Conservation (phyloP, 1,140 invertebrate species). For the Onthophagus taurus region DNA sequence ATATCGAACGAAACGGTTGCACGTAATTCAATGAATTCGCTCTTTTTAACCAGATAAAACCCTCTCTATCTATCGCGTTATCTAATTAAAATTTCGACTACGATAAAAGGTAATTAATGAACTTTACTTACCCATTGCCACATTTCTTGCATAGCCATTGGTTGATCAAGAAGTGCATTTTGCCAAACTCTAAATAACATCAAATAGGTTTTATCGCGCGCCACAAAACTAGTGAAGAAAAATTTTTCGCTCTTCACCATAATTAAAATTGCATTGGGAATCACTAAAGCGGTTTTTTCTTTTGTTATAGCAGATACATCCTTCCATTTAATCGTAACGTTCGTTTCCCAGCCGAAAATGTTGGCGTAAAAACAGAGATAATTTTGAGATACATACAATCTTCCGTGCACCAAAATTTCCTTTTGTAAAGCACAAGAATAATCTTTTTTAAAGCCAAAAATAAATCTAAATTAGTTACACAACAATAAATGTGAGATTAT, state of each 20-base stretch:
- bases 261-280: conserved; percentile 90
- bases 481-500: conserved; percentile 1
- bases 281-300: conserved; percentile 85
- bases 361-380: conserved; percentile 93
- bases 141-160: conserved; percentile 75
- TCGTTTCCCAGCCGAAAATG: conserved; percentile 90
- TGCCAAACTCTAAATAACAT: conserved; percentile 95
- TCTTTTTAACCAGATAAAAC: too few species aligned
- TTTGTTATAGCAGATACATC: conserved; percentile 88
- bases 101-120: too few species aligned
- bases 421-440: conserved; percentile 94
- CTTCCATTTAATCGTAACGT: conserved; percentile 70
- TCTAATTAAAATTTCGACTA: too few species aligned
- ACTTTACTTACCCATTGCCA: conserved; percentile 64
- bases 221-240: conserved; percentile 88
- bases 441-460: conserved; percentile 46
- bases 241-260: conserved; percentile 75
- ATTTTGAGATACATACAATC: conserved; percentile 86
- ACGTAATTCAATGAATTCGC: too few species aligned
- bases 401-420: conserved; percentile 86
- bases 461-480: neutral
- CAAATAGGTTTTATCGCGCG: conserved; percentile 86
- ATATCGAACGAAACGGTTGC: too few species aligned
- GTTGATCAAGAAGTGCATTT: conserved; percentile 85
- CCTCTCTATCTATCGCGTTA: too few species aligned